Conservation (phyloP, 2,113 vertebrate species). For the Brachypodius melanocephalos region DNA sequence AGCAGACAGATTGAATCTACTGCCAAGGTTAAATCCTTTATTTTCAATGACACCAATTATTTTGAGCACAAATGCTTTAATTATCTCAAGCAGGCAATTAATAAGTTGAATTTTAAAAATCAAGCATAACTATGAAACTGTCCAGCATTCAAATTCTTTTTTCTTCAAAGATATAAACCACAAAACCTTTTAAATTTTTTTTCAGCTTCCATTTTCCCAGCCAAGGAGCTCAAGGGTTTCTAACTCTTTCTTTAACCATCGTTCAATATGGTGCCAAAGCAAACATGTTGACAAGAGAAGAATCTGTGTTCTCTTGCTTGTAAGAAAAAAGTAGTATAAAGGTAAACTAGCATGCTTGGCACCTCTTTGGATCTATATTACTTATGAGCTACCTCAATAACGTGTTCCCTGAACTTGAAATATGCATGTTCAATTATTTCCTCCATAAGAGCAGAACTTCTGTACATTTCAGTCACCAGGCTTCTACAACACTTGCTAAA, state of each 20-base stretch:
- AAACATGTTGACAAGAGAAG: background rate
- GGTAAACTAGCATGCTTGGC: background rate
- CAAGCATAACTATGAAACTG: conserved; percentile 23
- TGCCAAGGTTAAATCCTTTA: conserved; percentile 62
- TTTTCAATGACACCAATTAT: conserved; percentile 68
- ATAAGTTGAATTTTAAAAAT: conserved; percentile 57
- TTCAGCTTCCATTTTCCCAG: background rate
- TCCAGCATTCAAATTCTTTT: conserved; percentile 19
- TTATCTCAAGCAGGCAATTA: conserved; percentile 66
- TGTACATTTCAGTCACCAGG: background rate
- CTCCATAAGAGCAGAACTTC: background rate
- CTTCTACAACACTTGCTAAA: background rate
- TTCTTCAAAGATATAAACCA: background rate
- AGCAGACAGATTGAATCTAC: conserved; percentile 45
- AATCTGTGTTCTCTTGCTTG: background rate
- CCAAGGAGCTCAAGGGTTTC: background rate
- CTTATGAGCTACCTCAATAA: background rate
- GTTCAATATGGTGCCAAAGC: background rate
- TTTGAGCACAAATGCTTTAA: conserved; percentile 64
- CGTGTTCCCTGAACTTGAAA: background rate
- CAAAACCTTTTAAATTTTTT: background rate
- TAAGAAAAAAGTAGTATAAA: background rate
- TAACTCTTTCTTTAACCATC: background rate
- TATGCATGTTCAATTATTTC: background rate
- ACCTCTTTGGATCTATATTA: background rate